phyloP scores from a whole-genome alignment of 1,140 invertebrate species.

The Cydia pomonella region DNA sequence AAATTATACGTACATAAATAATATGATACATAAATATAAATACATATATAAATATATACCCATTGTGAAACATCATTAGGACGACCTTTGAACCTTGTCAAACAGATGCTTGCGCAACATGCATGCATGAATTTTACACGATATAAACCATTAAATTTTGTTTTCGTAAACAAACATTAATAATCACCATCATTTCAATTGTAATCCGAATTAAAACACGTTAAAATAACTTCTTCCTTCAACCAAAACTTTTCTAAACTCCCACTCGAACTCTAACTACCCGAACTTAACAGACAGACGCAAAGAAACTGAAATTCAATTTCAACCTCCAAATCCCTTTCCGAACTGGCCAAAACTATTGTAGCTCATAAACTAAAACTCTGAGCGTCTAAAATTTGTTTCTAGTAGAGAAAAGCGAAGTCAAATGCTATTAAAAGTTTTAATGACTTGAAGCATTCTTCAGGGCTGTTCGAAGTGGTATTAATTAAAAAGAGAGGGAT shows the following conservation, averaged over 20 bases:
- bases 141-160: too few species aligned
- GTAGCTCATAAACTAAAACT: conserved; percentile 55
- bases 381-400: conserved; percentile 65
- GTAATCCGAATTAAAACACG: neutral
- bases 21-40: too few species aligned
- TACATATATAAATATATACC: too few species aligned
- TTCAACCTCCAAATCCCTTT: conserved; percentile 28
- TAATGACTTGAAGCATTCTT: conserved; percentile 78
- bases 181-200: too few species aligned
- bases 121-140: too few species aligned
- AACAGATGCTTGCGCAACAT: too few species aligned
- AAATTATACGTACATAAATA: too few species aligned
- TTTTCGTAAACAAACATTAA: too few species aligned
- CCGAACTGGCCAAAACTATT: conserved; percentile 25
- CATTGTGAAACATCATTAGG: too few species aligned
- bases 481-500: conserved; percentile 78
- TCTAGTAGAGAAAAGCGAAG: conserved; percentile 53
- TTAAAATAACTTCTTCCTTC: neutral
- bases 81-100: too few species aligned
- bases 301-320: conserved; percentile 28
- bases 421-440: conserved; percentile 79
- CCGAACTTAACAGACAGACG: conserved; percentile 15
- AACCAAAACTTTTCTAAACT: neutral
- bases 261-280: neutral
- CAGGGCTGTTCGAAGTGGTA: conserved; percentile 72